Base-by-base conservation (phyloP, 2,888 invertebrate genomes). In the Melanchra persicariae region DNA sequence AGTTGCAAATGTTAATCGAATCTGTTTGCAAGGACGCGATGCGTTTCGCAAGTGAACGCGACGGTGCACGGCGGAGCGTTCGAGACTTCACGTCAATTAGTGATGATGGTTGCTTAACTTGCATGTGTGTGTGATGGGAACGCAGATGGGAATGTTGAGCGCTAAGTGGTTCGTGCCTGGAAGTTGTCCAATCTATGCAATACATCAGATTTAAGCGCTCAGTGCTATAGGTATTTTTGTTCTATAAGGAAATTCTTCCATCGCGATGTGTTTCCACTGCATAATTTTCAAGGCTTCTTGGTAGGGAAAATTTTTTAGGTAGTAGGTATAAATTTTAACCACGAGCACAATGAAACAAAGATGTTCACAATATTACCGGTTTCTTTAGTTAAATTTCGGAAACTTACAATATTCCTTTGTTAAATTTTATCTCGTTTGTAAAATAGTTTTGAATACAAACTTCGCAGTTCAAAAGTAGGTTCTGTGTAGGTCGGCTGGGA, bases 1-100 rank as follows among this genome's bases (percentile, higher is more conserved):
- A 55, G 59, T 66, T 51, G 75, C 75, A 83, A 83, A 83, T 83
- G 84, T 79, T 78, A 83, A 81, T 78, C 76, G 65, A 84, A 75
- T 81, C 75, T 73, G 78, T 74, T 82, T 81, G 63, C 72, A 84
- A 82, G 81, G 79, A 84, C 79, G 69, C 64, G 65, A 76, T 76
- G 84, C 73, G 82, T 82, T 74, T 76, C 45, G 65, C 49, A 85
- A 81, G 69, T 49, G 52, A 66, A 52, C 54, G 55, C 70, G 54
- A 61, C 34, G 19, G 19, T 45, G 26, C 24, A 43, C 19, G 43
- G 1, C 19, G 43, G 1, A 26, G n/a, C 60, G 30, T 43, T 75
- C n/a, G 47, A 73, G 57, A 49, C 26, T 70, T 51, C 47, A 55
- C 81, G 60, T 67, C 82, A 67, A 51, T 61, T 58, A 61, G 54